Evolutionary conservation across 2,888 invertebrate species (phyloP).

Genomic region (Agonopterix alstromeriana): DNA sequence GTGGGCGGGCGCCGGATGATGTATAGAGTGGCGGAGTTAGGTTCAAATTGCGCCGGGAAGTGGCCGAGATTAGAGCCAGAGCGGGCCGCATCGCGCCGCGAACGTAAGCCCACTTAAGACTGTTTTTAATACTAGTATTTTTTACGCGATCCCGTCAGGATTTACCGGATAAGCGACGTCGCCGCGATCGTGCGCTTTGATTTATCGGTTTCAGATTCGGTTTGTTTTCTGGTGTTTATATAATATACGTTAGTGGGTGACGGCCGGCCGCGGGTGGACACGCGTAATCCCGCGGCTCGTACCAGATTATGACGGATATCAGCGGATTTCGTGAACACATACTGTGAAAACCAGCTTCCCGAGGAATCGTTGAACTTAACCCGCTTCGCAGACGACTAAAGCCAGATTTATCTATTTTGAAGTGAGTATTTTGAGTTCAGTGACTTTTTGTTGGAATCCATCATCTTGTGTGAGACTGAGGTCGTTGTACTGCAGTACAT

Average conservation of each 20-base stretch:
- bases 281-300: conserved; percentile 67
- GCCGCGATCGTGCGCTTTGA: conserved; percentile 74
- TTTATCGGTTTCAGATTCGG: conserved; percentile 73
- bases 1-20: conserved; percentile 79
- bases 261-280: conserved; percentile 58
- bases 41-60: conserved; percentile 86
- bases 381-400: conserved; percentile 12
- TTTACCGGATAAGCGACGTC: conserved; percentile 74
- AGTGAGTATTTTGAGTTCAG: conserved; percentile 37
- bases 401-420: conserved; percentile 23
- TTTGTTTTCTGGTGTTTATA: conserved; percentile 66
- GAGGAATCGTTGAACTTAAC: conserved; percentile 36
- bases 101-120: conserved; percentile 83
- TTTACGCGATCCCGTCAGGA: conserved; percentile 77
- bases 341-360: conserved; percentile 47
- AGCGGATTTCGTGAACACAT: conserved; percentile 60
- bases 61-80: conserved; percentile 83
- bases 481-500: too few relatives aligned
- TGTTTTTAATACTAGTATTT: conserved; percentile 84
- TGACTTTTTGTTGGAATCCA: background rate
- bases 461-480: background rate
- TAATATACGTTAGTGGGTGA: conserved; percentile 62
- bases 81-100: conserved; percentile 80
- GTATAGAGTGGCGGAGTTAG: conserved; percentile 85
- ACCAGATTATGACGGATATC: conserved; percentile 72